phyloP scores from a whole-genome alignment of 2,888 invertebrate species.

The Hetaerina titia region DNA sequence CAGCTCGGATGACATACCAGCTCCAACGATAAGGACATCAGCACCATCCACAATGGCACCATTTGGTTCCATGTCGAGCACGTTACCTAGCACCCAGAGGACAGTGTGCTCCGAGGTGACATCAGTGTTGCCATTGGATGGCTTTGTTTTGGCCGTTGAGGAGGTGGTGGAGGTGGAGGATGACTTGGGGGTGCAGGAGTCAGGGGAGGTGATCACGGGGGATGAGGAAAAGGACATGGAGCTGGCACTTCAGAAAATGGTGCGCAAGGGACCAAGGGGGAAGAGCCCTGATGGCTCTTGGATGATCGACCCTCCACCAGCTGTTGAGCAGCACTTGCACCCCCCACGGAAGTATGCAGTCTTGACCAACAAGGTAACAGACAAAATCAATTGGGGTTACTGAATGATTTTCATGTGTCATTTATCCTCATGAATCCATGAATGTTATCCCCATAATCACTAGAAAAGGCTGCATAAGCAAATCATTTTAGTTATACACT shows the following conservation, averaged over 20 bases:
- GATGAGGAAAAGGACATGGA: conserved; percentile 53
- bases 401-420: too few relatives aligned
- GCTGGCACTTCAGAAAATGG: conserved; percentile 37
- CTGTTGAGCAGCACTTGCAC: conserved; percentile 86
- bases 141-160: conserved; percentile 92
- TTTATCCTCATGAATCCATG: too few relatives aligned
- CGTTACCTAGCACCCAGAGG: background rate
- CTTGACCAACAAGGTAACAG: conserved; percentile 87
- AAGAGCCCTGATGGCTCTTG: conserved; percentile 46
- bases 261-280: conserved; percentile 17
- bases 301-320: conserved; percentile 81
- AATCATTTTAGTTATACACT: too few relatives aligned
- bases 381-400: too few relatives aligned
- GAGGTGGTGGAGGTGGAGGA: conserved; percentile 81
- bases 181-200: background rate
- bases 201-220: background rate
- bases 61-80: background rate
- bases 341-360: conserved; percentile 89
- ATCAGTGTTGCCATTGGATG: conserved; percentile 88
- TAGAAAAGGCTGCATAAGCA: too few relatives aligned
- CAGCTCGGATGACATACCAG: conserved; percentile 80
- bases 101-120: conserved; percentile 83
- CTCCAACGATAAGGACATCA: conserved; percentile 14
- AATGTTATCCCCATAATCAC: too few relatives aligned
- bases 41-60: background rate